Evolutionary conservation across 2,888 invertebrate species (phyloP).

Genomic region (Drosophila aldrichi): DNA sequence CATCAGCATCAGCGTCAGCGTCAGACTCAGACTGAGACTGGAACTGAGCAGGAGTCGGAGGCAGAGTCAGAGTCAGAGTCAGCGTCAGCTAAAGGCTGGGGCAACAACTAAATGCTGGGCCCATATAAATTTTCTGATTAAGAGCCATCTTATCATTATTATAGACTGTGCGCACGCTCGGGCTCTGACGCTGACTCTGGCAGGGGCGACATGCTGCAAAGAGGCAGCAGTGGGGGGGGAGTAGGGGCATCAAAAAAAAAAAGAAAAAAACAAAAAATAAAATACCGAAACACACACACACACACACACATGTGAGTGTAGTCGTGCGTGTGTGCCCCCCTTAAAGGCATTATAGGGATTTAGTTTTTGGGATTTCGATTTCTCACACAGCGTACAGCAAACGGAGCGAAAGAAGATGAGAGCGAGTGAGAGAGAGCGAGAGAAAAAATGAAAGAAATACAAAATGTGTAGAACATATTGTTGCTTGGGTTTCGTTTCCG

Average conservation of each 20-base stretch:
- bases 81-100: conserved; percentile 35
- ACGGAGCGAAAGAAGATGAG: conserved; percentile 15
- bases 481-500: conserved; percentile 75
- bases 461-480: conserved; percentile 80
- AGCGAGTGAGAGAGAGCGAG: conserved; percentile 16
- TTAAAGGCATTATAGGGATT: conserved; percentile 80
- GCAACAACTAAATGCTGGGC: conserved; percentile 76
- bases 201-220: conserved; percentile 15
- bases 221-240: conserved; percentile 14
- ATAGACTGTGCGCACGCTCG: conserved; percentile 81
- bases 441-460: conserved; percentile 32
- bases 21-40: not conserved
- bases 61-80: not conserved
- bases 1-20: conserved; percentile 75
- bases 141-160: conserved; percentile 85
- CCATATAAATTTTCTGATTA: conserved; percentile 85
- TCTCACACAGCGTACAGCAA: conserved; percentile 65
- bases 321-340: conserved; percentile 64
- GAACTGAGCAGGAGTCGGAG: not conserved
- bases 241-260: not conserved
- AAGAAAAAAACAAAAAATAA: conserved; percentile 54
- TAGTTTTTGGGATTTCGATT: conserved; percentile 82
- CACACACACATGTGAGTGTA: conserved; percentile 48
- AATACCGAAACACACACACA: conserved; percentile 16
- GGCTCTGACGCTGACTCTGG: conserved; percentile 12